Evolutionary conservation across 2,888 invertebrate genomes (phyloP), one percentile per base, ranked within the genome.

Genomic region (Dynastes maya): DNA sequence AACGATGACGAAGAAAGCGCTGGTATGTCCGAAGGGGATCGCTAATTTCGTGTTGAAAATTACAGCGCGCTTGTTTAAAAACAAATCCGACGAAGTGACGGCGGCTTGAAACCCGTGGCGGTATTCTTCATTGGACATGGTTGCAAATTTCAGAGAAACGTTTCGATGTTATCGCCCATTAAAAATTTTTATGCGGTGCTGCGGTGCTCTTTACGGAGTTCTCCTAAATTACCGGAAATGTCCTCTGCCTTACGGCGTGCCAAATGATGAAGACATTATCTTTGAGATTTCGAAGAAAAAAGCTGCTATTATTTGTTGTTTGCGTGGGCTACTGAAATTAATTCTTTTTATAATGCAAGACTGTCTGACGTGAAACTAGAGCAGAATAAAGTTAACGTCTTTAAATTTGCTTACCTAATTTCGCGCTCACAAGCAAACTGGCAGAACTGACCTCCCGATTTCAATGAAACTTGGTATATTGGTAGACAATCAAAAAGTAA

Each of bases 201-300:
- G 61, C 29, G 11, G 22, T 22, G 22, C 22, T 45, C 22, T 72
- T 61, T 58, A 40, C 61, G 40, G 40, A 72, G 16, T 53, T 22
- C 9, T 72, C 58, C 16, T 58, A 72, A 72, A 72, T 72, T 58
- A 71, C 70, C 70, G 70, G 61, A 72, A 72, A 61, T 45, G 72
- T 70, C 53, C 53, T 53, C 70, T 1, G 11, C 45, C 45, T 58
- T 55, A 53, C 70, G 72, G 9, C 13, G 16, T 58, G 16, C 72
- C 22, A 16, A 16, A 37, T 72, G 61, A 58, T 58, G 61, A 40
- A 61, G 58, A 72, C 40, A 22, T 61, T 58, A 58, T 72, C 58
- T 37, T 3, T 40, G 45, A 45, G 53, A 32, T 16, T 55, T 70
- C 70, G 27, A 32, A 32, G 70, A 70, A 70, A 53, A 70, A 53